phyloP scores from a whole-genome alignment of 2,888 invertebrate genomes.

The Dyspetes luteomarginatus region DNA sequence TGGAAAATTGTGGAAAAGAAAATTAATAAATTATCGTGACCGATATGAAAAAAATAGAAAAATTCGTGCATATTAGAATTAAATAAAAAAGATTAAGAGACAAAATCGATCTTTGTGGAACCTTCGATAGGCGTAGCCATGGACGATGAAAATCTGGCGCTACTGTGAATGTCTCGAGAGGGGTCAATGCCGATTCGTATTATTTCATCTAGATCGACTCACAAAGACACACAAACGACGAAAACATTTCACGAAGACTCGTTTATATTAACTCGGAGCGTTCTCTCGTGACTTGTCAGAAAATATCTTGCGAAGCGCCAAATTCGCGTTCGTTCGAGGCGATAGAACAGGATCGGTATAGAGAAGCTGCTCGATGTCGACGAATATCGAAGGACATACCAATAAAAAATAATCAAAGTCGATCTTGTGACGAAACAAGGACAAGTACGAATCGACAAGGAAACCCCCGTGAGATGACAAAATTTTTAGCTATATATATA shows the following conservation, averaged over 20 bases:
- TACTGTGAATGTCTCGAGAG: constrained; percentile 40
- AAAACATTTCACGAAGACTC: constrained; percentile 9
- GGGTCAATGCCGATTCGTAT: constrained; percentile 42
- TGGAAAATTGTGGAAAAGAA: background rate
- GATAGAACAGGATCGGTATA: constrained; percentile 21
- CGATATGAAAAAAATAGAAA: background rate
- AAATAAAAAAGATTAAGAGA: constrained; percentile 27
- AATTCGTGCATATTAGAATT: background rate
- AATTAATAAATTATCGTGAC: constrained; percentile 21
- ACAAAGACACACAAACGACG: background rate
- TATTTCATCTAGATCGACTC: constrained; percentile 44
- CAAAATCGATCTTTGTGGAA: constrained; percentile 42
- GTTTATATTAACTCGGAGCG: constrained; percentile 42
- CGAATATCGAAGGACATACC: constrained; percentile 51
- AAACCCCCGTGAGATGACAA: constrained; percentile 4
- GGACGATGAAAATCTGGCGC: constrained; percentile 47
- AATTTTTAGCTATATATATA: constrained; percentile 20
- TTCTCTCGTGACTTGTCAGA: constrained; percentile 17
- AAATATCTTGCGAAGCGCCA: constrained; percentile 27
- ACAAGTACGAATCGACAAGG: constrained; percentile 27
- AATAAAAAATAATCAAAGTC: constrained; percentile 42
- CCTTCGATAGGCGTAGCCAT: constrained; percentile 35
- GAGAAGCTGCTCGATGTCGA: constrained; percentile 13
- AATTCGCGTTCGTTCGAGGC: constrained; percentile 47
- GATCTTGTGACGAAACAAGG: constrained; percentile 52